Percentiles rank a stretch among this genome's conserved stretches.
phyloP scores from a whole-genome alignment of 2,797 vertebrate species.

The Echiichthys vipera region DNA sequence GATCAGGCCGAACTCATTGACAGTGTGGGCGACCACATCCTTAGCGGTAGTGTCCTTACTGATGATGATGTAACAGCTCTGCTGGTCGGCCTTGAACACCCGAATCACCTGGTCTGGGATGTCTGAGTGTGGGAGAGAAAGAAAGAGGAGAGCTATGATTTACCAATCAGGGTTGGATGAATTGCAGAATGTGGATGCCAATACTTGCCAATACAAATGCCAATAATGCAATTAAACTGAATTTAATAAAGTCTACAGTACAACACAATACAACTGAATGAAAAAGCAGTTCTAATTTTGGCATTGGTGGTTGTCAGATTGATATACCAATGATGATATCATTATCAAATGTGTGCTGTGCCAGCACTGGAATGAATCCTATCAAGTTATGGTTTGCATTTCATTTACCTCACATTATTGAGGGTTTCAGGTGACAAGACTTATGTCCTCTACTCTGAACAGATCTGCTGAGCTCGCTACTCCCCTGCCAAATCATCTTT shows the following conservation, averaged over 20 bases:
- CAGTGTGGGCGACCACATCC: slow-evolving; percentile 92
- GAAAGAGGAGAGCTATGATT: not conserved
- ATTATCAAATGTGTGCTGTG: not conserved
- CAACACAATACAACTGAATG: slow-evolving; percentile 15
- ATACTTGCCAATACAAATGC: not conserved
- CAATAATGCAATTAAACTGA: slow-evolving; percentile 6
- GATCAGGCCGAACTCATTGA: slow-evolving; percentile 91
- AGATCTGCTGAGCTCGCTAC: not conserved
- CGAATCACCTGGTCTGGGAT: slow-evolving; percentile 97
- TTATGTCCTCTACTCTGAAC: not conserved
- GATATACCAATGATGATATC: not conserved
- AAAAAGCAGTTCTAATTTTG: not conserved
- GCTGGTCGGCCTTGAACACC: slow-evolving; percentile 97
- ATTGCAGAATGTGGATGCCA: not conserved
- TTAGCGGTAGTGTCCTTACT: slow-evolving; percentile 97
- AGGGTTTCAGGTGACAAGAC: not conserved
- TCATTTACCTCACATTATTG: slow-evolving; percentile 10
- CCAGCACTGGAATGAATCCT: not conserved
- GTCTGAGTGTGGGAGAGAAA: slow-evolving; percentile 78
- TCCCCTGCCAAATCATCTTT: slow-evolving; percentile 10
- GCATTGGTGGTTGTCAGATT: slow-evolving; percentile 14
- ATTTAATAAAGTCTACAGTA: not conserved
- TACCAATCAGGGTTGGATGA: not conserved
- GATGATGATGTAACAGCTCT: slow-evolving; percentile 98
- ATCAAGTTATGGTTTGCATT: not conserved